phyloP scores from a whole-genome alignment of 2,888 invertebrate species.

The Platerodrilus igneus region DNA sequence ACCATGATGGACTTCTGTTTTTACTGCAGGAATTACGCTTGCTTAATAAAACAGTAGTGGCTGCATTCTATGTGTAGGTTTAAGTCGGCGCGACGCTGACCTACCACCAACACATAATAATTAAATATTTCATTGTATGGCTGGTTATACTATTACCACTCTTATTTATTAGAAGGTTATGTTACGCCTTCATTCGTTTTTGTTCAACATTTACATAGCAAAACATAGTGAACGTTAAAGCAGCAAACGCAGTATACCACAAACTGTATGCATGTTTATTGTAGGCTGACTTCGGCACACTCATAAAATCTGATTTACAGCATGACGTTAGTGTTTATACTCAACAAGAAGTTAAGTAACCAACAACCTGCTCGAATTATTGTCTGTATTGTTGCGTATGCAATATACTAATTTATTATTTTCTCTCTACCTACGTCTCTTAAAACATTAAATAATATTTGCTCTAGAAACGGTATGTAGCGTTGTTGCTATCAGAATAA shows the following conservation, averaged over 20 bases:
- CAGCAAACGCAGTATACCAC: slow-evolving; percentile 11
- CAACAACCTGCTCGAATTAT: slow-evolving; percentile 13
- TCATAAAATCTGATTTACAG: slow-evolving; percentile 18
- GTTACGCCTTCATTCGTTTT: too few relatives aligned
- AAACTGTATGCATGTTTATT: slow-evolving; percentile 14
- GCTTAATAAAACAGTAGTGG: too few relatives aligned
- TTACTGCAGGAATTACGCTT: too few relatives aligned
- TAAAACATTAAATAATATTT: slow-evolving; percentile 5
- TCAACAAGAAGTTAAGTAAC: slow-evolving; percentile 14
- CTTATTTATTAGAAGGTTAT: neutral
- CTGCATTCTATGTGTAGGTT: too few relatives aligned
- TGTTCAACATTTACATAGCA: too few relatives aligned
- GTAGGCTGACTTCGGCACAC: slow-evolving; percentile 11
- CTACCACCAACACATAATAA: too few relatives aligned
- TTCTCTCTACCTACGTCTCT: slow-evolving; percentile 7
- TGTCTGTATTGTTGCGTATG: slow-evolving; percentile 13
- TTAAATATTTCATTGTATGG: neutral
- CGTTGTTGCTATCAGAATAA: too few relatives aligned
- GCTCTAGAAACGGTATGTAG: slow-evolving; percentile 11
- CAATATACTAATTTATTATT: slow-evolving; percentile 5
- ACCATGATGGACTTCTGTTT: too few relatives aligned
- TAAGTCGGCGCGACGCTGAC: too few relatives aligned
- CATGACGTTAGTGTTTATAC: slow-evolving; percentile 9
- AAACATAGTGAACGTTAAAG: slow-evolving; percentile 12
- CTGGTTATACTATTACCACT: neutral